Conservation (phyloP, 2,888 invertebrate species). For the Heteromurus nitidus region DNA sequence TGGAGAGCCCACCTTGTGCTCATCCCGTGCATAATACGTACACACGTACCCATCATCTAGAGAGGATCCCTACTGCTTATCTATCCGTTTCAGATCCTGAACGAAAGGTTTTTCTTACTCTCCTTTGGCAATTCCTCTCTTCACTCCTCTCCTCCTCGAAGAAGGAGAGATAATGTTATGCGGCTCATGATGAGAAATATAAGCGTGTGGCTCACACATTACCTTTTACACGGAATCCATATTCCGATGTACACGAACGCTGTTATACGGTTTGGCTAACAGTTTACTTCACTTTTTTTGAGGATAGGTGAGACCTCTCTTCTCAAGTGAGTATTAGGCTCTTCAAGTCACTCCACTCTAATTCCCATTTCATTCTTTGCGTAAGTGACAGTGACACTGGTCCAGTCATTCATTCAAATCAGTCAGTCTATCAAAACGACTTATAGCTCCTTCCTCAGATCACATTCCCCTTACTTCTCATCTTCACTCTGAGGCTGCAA, state of each 20-base stretch:
- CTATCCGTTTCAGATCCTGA: constrained; percentile 50
- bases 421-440: constrained; percentile 54
- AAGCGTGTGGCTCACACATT: background rate
- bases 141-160: background rate
- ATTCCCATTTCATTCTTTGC: constrained; percentile 58
- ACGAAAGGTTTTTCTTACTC: constrained; percentile 24
- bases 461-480: constrained; percentile 48
- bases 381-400: constrained; percentile 64
- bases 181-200: background rate
- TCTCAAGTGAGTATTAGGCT: constrained; percentile 37
- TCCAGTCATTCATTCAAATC: constrained; percentile 66
- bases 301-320: constrained; percentile 55
- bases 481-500: constrained; percentile 47
- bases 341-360: constrained; percentile 61
- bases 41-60: constrained; percentile 27
- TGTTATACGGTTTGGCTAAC: too few species aligned
- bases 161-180: background rate
- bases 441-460: constrained; percentile 54
- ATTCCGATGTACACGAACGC: too few species aligned
- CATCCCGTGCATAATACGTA: too few species aligned
- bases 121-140: background rate
- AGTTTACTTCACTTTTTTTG: too few species aligned
- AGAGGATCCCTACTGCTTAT: constrained; percentile 52
- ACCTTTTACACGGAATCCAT: too few species aligned
- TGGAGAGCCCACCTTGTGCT: constrained; percentile 50